These are phyloP conservation scores for Formica aserva DNA, from an alignment of 2,888 invertebrate species.

Conservation along the genomic window DNA sequence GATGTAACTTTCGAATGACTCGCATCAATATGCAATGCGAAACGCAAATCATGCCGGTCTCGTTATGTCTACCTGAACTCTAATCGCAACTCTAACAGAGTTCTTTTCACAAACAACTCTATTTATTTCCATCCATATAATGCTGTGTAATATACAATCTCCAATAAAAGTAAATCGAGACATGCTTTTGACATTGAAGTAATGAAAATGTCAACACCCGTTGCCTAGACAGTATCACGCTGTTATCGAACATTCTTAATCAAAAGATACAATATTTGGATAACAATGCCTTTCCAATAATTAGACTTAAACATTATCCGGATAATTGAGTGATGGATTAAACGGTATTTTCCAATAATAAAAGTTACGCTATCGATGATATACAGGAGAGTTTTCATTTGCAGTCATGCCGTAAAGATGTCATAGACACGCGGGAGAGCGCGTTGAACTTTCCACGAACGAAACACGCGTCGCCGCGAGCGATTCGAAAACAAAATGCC, in stretches of 20 bases:
- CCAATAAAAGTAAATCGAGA: not conserved
- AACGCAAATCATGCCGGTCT: constrained; percentile 38
- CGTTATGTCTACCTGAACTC: constrained; percentile 20
- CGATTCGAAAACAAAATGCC: constrained; percentile 52
- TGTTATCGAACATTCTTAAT: not conserved
- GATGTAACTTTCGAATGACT: constrained; percentile 39
- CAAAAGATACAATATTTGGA: not conserved
- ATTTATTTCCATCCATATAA: not conserved
- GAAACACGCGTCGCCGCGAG: constrained; percentile 6
- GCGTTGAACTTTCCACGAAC: constrained; percentile 56
- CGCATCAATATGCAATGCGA: constrained; percentile 24
- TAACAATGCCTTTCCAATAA: not conserved
- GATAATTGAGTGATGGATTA: constrained; percentile 29
- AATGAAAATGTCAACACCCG: not conserved
- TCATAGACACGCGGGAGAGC: constrained; percentile 39
- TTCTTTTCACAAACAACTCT: constrained; percentile 38
- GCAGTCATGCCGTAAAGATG: constrained; percentile 51
- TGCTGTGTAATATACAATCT: not conserved
- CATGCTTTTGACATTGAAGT: not conserved
- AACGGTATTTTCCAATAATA: too few species aligned
- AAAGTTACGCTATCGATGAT: constrained; percentile 1
- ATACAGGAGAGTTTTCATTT: constrained; percentile 1
- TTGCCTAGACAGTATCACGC: not conserved
- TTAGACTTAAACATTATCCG: not conserved
- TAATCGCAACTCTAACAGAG: constrained; percentile 25